These are phyloP conservation scores for mouse (Mus musculus) DNA, from an alignment of 2,113 vertebrate genomes.

Conservation along the genomic window GRCm39 chr13:29134001-29134500, in stretches of 20 bases:
- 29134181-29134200: slow-evolving; percentile 99
- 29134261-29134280: slow-evolving; percentile 88
- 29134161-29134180: slow-evolving; percentile 97
- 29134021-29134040: slow-evolving; percentile 98
- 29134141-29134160: slow-evolving; percentile 87
- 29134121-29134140: slow-evolving; percentile 87
- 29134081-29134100: slow-evolving; percentile 78
- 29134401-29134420: slow-evolving; percentile 99
- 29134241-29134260: slow-evolving; percentile 93
- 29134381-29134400: slow-evolving; percentile 97
- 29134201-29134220: slow-evolving; percentile 98
- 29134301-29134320: slow-evolving; percentile 92
- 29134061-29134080: slow-evolving; percentile 79
- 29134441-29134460: slow-evolving; percentile 98
- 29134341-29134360: slow-evolving; percentile 94
- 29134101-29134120: slow-evolving; percentile 87
- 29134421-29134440: slow-evolving; percentile 95
- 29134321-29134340: slow-evolving; percentile 99
- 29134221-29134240: slow-evolving; percentile 93
- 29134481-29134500: slow-evolving; percentile 95
- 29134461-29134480: slow-evolving; percentile 97
- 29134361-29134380: slow-evolving; percentile 99
- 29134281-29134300: slow-evolving; percentile 92
- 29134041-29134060: slow-evolving; percentile 92
- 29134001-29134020: slow-evolving; percentile 99